A percentile compares a stretch with the other conserved stretches of the same genome.
phyloP scores from a whole-genome alignment of 2,888 invertebrate species.

The Lottia scabra region DNA sequence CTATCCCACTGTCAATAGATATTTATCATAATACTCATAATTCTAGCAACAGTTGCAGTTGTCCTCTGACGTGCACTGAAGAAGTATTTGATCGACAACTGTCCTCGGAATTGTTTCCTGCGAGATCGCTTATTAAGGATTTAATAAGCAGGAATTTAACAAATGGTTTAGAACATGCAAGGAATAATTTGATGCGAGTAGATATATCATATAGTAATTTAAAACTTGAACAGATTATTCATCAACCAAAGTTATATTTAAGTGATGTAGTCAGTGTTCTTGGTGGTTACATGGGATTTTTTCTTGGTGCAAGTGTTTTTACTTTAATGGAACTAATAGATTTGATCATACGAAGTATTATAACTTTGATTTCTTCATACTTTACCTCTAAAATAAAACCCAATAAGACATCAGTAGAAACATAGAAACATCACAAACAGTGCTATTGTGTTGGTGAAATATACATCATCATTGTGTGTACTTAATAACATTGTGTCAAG shows the following conservation, averaged over 20 bases:
- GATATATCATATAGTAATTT: background rate
- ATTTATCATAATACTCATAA: background rate
- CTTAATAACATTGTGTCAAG: too few relatives aligned
- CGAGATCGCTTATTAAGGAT: background rate
- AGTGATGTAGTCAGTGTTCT: background rate
- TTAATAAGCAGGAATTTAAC: background rate
- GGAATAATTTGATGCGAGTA: background rate
- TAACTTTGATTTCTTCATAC: background rate
- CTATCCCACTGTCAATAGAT: background rate
- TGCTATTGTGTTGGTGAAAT: too few relatives aligned
- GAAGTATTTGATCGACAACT: background rate
- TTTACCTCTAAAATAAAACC: background rate
- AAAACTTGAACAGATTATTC: background rate
- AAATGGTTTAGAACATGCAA: background rate
- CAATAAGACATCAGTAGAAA: too few relatives aligned
- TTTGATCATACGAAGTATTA: background rate
- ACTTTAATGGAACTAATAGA: background rate
- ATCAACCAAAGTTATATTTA: background rate
- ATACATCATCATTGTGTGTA: too few relatives aligned
- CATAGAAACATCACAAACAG: too few relatives aligned
- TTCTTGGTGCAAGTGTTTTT: background rate
- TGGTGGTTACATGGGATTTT: slow-evolving; percentile 1
- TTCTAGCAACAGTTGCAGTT: background rate
- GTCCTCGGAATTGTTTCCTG: background rate
- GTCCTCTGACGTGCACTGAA: background rate